phyloP scores from a whole-genome alignment of 37 sponge, comb jelly and placozoan species.

The Oopsacas minuta region DNA sequence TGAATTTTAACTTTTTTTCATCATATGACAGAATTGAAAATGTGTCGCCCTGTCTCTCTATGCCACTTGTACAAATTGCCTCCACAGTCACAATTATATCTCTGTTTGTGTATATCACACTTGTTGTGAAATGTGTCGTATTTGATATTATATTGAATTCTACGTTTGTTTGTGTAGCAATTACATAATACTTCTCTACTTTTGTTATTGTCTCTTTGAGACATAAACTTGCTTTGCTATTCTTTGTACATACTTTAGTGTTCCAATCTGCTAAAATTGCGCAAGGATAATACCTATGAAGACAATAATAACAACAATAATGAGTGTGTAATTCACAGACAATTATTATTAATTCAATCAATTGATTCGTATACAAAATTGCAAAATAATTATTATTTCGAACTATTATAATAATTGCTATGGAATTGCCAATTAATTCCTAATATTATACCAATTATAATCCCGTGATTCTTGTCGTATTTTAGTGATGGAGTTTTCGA shows the following conservation, averaged over 20 bases:
- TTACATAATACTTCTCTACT: neutral
- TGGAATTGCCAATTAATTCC: too few species aligned
- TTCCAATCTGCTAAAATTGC: neutral
- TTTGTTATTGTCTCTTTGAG: neutral
- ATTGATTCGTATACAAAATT: too few species aligned
- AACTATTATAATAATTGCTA: too few species aligned
- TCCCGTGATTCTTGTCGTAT: too few species aligned
- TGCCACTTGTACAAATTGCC: neutral
- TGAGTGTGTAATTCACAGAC: too few species aligned
- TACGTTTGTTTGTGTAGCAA: neutral
- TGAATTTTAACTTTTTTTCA: neutral
- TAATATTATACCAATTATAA: too few species aligned
- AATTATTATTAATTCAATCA: too few species aligned
- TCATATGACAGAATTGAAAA: neutral
- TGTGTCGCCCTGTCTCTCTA: slow-evolving; percentile 1
- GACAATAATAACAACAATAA: neutral
- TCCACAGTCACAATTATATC: neutral
- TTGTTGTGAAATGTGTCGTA: neutral
- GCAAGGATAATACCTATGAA: neutral
- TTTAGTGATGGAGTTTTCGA: too few species aligned
- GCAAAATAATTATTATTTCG: too few species aligned
- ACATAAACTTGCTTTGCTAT: neutral
- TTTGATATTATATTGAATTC: neutral
- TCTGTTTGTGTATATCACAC: neutral
- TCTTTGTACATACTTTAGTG: neutral